Percentiles rank a stretch among this genome's conserved stretches.
Conservation (phyloP, 53 echinoderm and acorn worm species). For the Patiria pectinifera region DNA sequence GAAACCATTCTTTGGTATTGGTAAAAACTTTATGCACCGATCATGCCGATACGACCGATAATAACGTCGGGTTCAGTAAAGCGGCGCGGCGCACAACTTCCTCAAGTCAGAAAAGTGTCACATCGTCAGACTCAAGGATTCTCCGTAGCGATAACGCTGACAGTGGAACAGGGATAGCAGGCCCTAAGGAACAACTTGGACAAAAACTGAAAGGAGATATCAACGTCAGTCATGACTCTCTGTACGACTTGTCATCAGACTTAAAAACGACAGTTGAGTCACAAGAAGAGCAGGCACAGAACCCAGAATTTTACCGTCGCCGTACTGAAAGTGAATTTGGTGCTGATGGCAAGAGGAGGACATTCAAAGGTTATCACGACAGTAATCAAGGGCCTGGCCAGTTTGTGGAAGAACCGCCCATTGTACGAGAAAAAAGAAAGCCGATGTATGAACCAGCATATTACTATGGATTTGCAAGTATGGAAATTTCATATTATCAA, state of each 20-base stretch:
- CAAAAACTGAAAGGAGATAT: neutral
- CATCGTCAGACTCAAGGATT: neutral
- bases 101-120: neutral
- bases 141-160: neutral
- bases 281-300: slow-evolving; percentile 4
- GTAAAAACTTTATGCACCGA: slow-evolving; percentile 36
- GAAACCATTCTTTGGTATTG: neutral
- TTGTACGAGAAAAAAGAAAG: slow-evolving; percentile 21
- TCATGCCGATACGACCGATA: neutral
- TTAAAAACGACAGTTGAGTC: neutral
- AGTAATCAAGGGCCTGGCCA: neutral
- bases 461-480: slow-evolving; percentile 33
- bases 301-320: slow-evolving; percentile 27
- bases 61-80: neutral
- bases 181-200: neutral
- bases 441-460: slow-evolving; percentile 16
- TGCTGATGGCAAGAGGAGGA: neutral
- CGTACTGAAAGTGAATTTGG: slow-evolving; percentile 15
- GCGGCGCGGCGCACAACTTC: neutral
- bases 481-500: neutral
- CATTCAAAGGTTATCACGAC: slow-evolving; percentile 36
- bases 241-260: slow-evolving; percentile 13
- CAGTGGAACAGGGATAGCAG: neutral
- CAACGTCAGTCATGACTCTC: neutral
- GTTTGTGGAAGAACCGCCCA: neutral